These are phyloP conservation scores for Exaiptasia diaphana DNA, from an alignment of 64 coral and sea anemone genomes.

Conservation along the genomic window DNA sequence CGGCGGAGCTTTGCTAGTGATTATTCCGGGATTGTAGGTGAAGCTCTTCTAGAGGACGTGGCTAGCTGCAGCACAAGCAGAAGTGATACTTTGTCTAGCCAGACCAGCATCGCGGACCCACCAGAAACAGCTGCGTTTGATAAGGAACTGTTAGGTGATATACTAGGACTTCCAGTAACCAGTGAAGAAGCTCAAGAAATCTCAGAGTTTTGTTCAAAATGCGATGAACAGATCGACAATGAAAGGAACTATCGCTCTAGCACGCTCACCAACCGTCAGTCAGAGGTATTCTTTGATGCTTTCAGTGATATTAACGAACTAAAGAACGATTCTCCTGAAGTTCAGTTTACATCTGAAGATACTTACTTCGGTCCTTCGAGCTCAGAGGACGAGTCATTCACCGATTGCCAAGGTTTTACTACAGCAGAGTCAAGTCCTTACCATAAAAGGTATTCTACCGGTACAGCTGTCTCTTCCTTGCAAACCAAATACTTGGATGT, in stretches of 20 bases:
- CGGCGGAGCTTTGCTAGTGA: slow-evolving; percentile 6
- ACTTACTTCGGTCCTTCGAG: background rate
- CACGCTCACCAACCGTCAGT: background rate
- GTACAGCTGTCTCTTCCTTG: too few species aligned
- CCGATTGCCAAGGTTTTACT: background rate
- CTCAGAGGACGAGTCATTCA: background rate
- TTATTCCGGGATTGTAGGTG: slow-evolving; percentile 6
- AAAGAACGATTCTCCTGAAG: background rate
- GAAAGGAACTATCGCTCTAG: background rate
- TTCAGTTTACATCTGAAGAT: background rate
- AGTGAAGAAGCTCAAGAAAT: slow-evolving; percentile 10
- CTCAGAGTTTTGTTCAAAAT: background rate
- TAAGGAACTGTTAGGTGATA: slow-evolving; percentile 8
- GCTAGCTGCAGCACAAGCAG: background rate
- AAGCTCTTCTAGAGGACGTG: background rate
- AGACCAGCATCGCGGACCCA: background rate
- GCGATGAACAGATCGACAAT: background rate
- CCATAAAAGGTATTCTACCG: background rate
- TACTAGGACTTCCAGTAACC: background rate
- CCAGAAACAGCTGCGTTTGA: background rate
- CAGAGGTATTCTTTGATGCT: slow-evolving; percentile 1
- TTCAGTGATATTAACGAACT: background rate
- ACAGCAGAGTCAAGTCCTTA: background rate
- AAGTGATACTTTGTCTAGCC: slow-evolving; percentile 4
- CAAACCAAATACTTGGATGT: background rate